Percentiles rank a stretch among this genome's conserved stretches.
Conservation (phyloP, 2,888 invertebrate species). For the Panopea generosa region DNA sequence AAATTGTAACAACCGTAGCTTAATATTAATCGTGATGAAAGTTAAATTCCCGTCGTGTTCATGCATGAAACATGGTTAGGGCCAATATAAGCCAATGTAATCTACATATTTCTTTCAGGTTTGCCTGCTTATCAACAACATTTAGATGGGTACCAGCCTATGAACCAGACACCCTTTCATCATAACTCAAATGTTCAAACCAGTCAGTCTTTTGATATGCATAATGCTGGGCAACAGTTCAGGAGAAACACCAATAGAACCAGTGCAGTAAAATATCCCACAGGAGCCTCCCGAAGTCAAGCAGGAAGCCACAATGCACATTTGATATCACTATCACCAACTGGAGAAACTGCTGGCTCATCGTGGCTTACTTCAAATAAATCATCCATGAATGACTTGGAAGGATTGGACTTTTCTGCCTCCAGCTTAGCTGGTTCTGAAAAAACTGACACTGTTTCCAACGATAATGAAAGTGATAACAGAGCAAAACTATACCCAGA, state of each 20-base stretch:
- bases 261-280: conserved; percentile 20
- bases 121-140: too few relatives aligned
- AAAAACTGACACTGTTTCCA: conserved; percentile 8
- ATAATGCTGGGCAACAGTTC: not conserved
- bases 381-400: conserved; percentile 68
- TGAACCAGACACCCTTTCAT: too few relatives aligned
- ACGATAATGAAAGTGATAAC: not conserved
- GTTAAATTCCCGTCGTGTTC: too few relatives aligned
- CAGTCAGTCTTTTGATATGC: conserved; percentile 9
- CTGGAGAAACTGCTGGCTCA: too few relatives aligned
- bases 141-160: too few relatives aligned
- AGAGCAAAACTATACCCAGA: conserved; percentile 72
- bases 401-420: conserved; percentile 72
- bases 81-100: too few relatives aligned
- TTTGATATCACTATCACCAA: not conserved
- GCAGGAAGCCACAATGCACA: not conserved
- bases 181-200: not conserved
- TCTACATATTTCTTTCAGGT: too few relatives aligned
- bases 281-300: conserved; percentile 7
- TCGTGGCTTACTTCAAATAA: too few relatives aligned
- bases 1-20: too few relatives aligned
- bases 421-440: not conserved
- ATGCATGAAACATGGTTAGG: too few relatives aligned
- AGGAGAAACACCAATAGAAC: not conserved
- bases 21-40: too few relatives aligned